Conservation (phyloP, 2,888 invertebrate species). For the Lepidocyrtinus sp. region DNA sequence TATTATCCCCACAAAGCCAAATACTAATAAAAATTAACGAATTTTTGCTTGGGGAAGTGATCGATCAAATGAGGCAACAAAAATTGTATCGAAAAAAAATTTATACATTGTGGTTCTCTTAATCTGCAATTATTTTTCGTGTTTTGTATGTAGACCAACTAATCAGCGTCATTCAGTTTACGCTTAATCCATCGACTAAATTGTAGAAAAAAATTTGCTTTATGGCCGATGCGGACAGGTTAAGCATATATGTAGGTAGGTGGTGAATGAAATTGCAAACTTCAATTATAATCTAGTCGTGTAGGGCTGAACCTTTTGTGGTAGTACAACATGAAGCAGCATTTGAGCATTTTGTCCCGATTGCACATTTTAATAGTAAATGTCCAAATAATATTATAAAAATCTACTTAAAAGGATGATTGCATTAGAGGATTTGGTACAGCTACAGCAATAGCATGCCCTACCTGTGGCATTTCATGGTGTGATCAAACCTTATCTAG, state of each 20-base stretch:
- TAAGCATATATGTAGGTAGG: not conserved
- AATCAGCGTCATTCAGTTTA: not conserved
- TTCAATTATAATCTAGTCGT: not conserved
- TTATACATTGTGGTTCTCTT: not conserved
- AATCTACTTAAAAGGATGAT: too few relatives aligned
- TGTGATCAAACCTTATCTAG: too few relatives aligned
- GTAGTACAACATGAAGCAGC: too few relatives aligned
- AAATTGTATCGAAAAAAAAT: too few relatives aligned
- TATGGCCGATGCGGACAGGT: too few relatives aligned
- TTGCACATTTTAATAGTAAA: not conserved
- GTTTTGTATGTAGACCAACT: not conserved
- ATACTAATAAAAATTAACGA: too few relatives aligned
- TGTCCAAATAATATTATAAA: not conserved
- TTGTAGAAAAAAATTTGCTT: too few relatives aligned
- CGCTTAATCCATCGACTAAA: not conserved
- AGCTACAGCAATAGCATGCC: too few relatives aligned
- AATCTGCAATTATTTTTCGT: not conserved
- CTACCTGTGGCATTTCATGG: not conserved
- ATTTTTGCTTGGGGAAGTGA: not conserved
- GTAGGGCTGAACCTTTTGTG: not conserved
- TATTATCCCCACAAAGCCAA: not conserved
- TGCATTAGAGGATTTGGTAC: too few relatives aligned
- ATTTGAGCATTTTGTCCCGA: not conserved
- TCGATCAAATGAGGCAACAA: not conserved
- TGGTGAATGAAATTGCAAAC: not conserved